A percentile compares a stretch with the other conserved stretches of the same genome.
Conservation (phyloP, 1,140 invertebrate genomes). For the Drosophila tristis region DNA sequence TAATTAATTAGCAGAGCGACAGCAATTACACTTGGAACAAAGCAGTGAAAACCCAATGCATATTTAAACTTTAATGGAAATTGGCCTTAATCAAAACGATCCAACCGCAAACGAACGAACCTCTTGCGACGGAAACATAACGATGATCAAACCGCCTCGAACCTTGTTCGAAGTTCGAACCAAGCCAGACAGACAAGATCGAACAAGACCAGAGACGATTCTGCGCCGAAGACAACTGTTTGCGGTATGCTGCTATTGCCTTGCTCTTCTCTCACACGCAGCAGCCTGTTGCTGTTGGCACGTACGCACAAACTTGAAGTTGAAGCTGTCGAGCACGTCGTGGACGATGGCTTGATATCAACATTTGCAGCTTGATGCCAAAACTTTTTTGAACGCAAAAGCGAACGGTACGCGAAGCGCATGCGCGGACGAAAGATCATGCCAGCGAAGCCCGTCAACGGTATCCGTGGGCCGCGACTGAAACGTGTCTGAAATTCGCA, state of each 20-base stretch:
- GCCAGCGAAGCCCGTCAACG: slow-evolving; percentile 33
- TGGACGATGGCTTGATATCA: too few species aligned
- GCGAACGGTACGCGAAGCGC: slow-evolving; percentile 57
- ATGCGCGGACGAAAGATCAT: slow-evolving; percentile 55
- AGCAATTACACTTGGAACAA: slow-evolving; percentile 22
- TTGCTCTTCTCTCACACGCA: too few species aligned
- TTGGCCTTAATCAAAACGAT: slow-evolving; percentile 7
- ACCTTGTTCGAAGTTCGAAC: slow-evolving; percentile 7
- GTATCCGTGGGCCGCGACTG: slow-evolving; percentile 49
- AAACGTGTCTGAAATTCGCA: slow-evolving; percentile 69
- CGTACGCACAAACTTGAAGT: too few species aligned
- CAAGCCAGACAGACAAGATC: slow-evolving; percentile 20
- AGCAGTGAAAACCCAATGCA: slow-evolving; percentile 30
- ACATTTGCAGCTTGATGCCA: too few species aligned
- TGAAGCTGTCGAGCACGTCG: too few species aligned
- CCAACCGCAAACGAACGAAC: slow-evolving; percentile 10
- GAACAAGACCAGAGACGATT: slow-evolving; percentile 27
- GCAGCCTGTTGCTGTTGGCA: too few species aligned
- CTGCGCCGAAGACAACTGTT: slow-evolving; percentile 11
- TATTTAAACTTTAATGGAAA: slow-evolving; percentile 35
- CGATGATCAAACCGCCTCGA: slow-evolving; percentile 40
- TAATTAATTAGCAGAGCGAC: slow-evolving; percentile 59
- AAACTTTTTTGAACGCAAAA: slow-evolving; percentile 16
- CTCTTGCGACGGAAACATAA: slow-evolving; percentile 9
- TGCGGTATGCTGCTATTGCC: too few species aligned